Evolutionary conservation across 2,797 vertebrate genomes (phyloP).

Genomic region (Xyrichtys novacula): DNA sequence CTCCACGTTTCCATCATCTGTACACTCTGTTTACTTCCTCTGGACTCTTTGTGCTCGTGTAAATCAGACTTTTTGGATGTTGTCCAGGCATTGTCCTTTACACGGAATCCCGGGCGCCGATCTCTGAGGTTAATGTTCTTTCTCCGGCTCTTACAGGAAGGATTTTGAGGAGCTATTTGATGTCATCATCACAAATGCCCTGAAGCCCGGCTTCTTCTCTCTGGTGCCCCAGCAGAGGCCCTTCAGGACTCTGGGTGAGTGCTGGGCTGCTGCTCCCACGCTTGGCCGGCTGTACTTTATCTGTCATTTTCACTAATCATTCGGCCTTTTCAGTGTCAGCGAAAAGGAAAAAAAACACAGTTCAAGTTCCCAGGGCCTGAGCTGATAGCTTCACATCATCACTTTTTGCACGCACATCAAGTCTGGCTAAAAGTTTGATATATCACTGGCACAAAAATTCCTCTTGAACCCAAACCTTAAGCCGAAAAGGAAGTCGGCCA

Average conservation of each 20-base stretch:
- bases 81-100: conserved; percentile 35
- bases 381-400: too few relatives aligned
- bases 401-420: too few relatives aligned
- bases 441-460: too few relatives aligned
- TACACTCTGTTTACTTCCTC: conserved; percentile 18
- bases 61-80: conserved; percentile 26
- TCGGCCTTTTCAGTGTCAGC: background rate
- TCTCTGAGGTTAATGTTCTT: conserved; percentile 34
- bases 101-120: conserved; percentile 3
- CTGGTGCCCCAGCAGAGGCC: conserved; percentile 92
- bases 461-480: too few relatives aligned
- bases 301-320: background rate
- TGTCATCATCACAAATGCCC: conserved; percentile 94
- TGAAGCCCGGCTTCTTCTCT: conserved; percentile 98
- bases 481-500: too few relatives aligned
- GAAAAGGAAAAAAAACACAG: background rate
- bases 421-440: too few relatives aligned
- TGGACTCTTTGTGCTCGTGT: conserved; percentile 24
- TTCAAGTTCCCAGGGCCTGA: too few relatives aligned
- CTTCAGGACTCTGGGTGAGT: conserved; percentile 93
- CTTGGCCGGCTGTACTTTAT: background rate
- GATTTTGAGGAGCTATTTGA: conserved; percentile 95
- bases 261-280: background rate
- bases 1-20: conserved; percentile 30
- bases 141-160: conserved; percentile 81